phyloP scores from a whole-genome alignment of 2,113 vertebrate species.

The Electrona antarctica region DNA sequence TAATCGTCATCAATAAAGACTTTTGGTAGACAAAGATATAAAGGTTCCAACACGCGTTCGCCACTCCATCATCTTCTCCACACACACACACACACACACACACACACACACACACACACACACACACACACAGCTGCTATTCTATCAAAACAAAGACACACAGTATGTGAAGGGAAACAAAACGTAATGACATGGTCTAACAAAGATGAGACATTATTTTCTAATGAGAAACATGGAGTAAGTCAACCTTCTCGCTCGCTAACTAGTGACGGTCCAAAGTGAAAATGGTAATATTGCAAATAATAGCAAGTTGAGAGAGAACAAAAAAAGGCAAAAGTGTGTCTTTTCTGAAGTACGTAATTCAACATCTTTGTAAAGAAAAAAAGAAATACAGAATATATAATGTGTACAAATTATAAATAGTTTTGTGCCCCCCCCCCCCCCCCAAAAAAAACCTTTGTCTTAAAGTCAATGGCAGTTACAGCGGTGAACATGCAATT shows the following conservation, averaged over 20 bases:
- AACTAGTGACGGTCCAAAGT: conserved; percentile 48
- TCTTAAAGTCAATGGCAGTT: conserved; percentile 76
- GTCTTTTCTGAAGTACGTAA: conserved; percentile 69
- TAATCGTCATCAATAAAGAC: conserved; percentile 63
- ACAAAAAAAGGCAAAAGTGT: conserved; percentile 64
- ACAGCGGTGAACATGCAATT: conserved; percentile 80
- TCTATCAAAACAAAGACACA: conserved; percentile 47
- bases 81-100: conserved; percentile 43
- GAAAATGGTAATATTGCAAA: conserved; percentile 55
- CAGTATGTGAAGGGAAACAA: conserved; percentile 36
- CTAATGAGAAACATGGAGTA: conserved; percentile 40
- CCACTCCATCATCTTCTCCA: conserved; percentile 30
- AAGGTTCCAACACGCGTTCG: conserved; percentile 23
- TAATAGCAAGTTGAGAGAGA: conserved; percentile 50
- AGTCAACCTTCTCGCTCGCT: conserved; percentile 52
- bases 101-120: too few species aligned
- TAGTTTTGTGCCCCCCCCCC: conserved; percentile 72
- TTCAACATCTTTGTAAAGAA: conserved; percentile 43
- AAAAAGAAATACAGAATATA: conserved; percentile 56
- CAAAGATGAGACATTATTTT: conserved; percentile 12
- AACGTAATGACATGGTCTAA: conserved; percentile 5
- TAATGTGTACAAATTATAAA: conserved; percentile 80
- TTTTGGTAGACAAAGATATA: conserved; percentile 68
- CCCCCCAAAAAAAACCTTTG: conserved; percentile 31
- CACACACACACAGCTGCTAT: too few species aligned